A percentile compares a stretch with the other conserved stretches of the same genome.
Evolutionary conservation across 2,888 invertebrate genomes (phyloP).

Genomic region (Pedicia rivosa): DNA sequence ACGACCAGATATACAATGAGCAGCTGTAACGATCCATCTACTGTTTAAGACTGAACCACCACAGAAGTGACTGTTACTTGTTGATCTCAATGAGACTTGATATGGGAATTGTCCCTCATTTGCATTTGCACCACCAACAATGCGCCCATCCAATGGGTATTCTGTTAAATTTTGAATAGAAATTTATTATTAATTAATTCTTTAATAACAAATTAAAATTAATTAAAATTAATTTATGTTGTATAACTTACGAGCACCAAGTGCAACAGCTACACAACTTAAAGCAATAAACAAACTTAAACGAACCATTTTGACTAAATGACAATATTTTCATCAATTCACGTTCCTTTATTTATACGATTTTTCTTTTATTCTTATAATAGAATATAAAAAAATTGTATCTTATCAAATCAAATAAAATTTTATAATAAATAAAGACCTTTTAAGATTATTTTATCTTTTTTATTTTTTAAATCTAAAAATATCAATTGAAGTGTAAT

Average conservation of each 20-base stretch:
- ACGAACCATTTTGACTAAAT: too few relatives aligned
- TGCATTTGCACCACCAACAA: conserved; percentile 15
- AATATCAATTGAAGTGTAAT: too few relatives aligned
- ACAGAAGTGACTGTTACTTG: conserved; percentile 14
- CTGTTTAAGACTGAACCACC: conserved; percentile 16
- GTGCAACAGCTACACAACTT: background rate
- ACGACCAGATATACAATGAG: conserved; percentile 14
- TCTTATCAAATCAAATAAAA: too few relatives aligned
- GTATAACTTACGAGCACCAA: background rate
- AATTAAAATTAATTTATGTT: background rate
- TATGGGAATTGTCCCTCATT: conserved; percentile 12
- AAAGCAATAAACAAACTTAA: too few relatives aligned
- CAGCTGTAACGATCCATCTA: conserved; percentile 16
- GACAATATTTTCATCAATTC: too few relatives aligned
- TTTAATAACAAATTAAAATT: too few relatives aligned
- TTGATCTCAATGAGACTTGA: conserved; percentile 14
- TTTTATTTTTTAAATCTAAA: too few relatives aligned
- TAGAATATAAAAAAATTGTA: too few relatives aligned
- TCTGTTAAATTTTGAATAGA: background rate
- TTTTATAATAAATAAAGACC: too few relatives aligned
- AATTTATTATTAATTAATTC: background rate
- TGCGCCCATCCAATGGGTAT: conserved; percentile 8
- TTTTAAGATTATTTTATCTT: too few relatives aligned
- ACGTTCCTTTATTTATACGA: too few relatives aligned
- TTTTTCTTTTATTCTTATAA: too few relatives aligned